Base-by-base conservation (phyloP, 2,888 invertebrate species). In the Cantharis flavilabris region DNA sequence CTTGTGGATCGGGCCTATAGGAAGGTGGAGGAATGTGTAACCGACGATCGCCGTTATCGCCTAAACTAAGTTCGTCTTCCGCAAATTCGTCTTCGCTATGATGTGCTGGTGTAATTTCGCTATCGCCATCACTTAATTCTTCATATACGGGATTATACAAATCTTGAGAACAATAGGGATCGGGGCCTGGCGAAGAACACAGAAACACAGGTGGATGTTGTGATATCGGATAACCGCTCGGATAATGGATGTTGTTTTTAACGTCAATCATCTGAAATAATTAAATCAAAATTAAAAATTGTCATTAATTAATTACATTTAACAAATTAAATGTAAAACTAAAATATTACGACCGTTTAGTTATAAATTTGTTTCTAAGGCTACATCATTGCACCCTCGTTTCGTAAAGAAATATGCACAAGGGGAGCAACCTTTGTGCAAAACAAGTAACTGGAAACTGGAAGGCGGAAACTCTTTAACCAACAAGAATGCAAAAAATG, bases 11-110 rank as follows among this genome's bases (percentile, higher is more conserved):
- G 18, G 85, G 82, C 64, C 88, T 83, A 83, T 87, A 88, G 3
- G 86, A 85, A 3, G 87, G 87, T 33, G 87, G 88, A 87, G 90
- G 80, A 88, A 90, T 81, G 80, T 87, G 86, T 67, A 88, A 80
- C 62, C 86, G 81, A 71, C 87, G 82, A 71, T 82, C 82, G 70
- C 81, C 78, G 72, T 87, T 90, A 74, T 91, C 91, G 1, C 90
- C 91, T 81, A 91, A 85, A 80, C 91, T 94, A 13, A 96, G 90
- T 85, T 96, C 96, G 86, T 96, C 96, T 88, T 95, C 96, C 70
- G 95, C 95, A 85, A 96, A 95, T 85, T 96, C 95, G 84, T 96
- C 96, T 85, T 95, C 96, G 85, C 95, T 95, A 85, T 93, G 93
- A 62, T 92, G 90, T 11, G 92, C 93, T 2, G 90, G 90, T 26